phyloP scores from a whole-genome alignment of 2,888 invertebrate genomes.

The Campopleginae sp. region DNA sequence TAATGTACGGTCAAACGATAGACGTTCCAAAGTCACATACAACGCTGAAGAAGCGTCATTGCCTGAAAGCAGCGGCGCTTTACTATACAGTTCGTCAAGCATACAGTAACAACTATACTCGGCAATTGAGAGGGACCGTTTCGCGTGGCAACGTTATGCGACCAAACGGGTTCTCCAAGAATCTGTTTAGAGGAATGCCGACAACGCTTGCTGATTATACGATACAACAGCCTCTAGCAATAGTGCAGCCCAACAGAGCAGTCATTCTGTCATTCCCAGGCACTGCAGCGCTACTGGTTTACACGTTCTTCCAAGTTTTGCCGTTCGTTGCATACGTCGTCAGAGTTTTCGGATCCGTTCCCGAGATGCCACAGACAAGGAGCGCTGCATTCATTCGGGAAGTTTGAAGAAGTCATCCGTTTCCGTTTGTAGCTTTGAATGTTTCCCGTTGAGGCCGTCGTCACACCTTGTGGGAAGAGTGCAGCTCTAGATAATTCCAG shows the following conservation, averaged over 20 bases:
- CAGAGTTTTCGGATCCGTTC: constrained; percentile 26
- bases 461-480: not conserved
- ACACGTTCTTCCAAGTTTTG: constrained; percentile 55
- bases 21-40: constrained; percentile 29
- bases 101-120: constrained; percentile 51
- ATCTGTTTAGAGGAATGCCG: constrained; percentile 81
- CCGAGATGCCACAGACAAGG: constrained; percentile 7
- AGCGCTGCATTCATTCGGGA: not conserved
- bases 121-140: constrained; percentile 70
- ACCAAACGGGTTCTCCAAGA: constrained; percentile 81
- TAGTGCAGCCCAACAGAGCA: constrained; percentile 71
- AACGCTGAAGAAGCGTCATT: not conserved
- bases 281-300: constrained; percentile 61
- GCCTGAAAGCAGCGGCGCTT: constrained; percentile 42
- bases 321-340: constrained; percentile 37
- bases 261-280: constrained; percentile 69
- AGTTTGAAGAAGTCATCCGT: not conserved
- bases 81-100: constrained; percentile 47
- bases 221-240: constrained; percentile 75
- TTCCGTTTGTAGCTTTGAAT: not conserved
- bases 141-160: constrained; percentile 72
- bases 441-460: not conserved
- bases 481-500: not conserved
- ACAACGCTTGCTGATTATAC: constrained; percentile 74
- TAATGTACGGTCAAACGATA: constrained; percentile 34